Evolutionary conservation across 2,888 invertebrate genomes (phyloP).

Genomic region (Matsumyia berberina): DNA sequence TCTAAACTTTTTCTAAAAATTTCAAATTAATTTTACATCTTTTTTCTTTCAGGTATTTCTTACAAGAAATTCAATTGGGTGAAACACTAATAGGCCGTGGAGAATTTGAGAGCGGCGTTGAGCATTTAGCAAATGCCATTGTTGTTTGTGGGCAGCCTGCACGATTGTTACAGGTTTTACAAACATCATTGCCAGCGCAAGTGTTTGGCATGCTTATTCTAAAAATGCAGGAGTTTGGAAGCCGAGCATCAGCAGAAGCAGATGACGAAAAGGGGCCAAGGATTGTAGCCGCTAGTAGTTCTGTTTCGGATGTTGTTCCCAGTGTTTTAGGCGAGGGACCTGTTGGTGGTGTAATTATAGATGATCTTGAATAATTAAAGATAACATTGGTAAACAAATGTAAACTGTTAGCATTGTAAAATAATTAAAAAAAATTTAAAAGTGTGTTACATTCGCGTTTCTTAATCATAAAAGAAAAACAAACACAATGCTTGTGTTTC

Average conservation of each 20-base stretch:
- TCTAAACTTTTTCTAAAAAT: no score
- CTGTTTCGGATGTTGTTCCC: slow-evolving; percentile 78
- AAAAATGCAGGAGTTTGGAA: slow-evolving; percentile 85
- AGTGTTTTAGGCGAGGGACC: slow-evolving; percentile 79
- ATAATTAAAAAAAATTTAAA: slow-evolving; percentile 58
- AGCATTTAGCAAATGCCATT: slow-evolving; percentile 98
- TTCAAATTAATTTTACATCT: no score
- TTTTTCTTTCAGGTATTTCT: slow-evolving; percentile 84
- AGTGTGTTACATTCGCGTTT: slow-evolving; percentile 54
- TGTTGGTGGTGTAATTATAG: slow-evolving; percentile 79
- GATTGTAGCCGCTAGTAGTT: slow-evolving; percentile 78
- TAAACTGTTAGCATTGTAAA: slow-evolving; percentile 62
- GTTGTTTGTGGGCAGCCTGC: slow-evolving; percentile 95
- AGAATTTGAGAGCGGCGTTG: slow-evolving; percentile 95
- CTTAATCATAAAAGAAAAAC: slow-evolving; percentile 28
- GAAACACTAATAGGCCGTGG: slow-evolving; percentile 95
- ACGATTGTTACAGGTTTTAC: slow-evolving; percentile 86
- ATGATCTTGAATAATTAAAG: slow-evolving; percentile 82
- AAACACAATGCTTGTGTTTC: slow-evolving; percentile 40
- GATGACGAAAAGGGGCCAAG: slow-evolving; percentile 79
- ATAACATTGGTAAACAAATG: slow-evolving; percentile 17
- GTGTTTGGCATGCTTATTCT: slow-evolving; percentile 95
- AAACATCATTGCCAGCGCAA: slow-evolving; percentile 97
- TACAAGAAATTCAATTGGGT: slow-evolving; percentile 94
- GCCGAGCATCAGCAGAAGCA: slow-evolving; percentile 79